phyloP scores from a whole-genome alignment of 1,140 invertebrate species.

The Pogonomyrmex barbatus region DNA sequence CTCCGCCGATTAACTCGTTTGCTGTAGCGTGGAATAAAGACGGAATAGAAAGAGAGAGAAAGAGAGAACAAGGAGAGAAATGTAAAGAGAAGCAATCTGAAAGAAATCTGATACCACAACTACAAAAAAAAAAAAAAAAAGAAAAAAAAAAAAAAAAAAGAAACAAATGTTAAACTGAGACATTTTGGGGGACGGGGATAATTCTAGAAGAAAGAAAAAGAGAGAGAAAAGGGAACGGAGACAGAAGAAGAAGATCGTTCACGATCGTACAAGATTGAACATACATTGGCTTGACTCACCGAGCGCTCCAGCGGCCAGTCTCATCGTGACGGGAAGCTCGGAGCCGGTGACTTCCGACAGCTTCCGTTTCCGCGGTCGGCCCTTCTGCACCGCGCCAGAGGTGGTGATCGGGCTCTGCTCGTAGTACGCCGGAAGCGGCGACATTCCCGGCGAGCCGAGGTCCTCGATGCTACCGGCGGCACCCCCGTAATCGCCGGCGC shows the following conservation, averaged over 20 bases:
- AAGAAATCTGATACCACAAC: background rate
- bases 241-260: constrained; percentile 45
- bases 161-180: background rate
- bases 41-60: background rate
- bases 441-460: constrained; percentile 86
- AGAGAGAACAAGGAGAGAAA: background rate
- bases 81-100: background rate
- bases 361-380: constrained; percentile 94
- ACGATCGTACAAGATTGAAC: constrained; percentile 18
- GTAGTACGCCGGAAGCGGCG: constrained; percentile 87
- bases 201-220: background rate
- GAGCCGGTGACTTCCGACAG: constrained; percentile 86
- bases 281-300: constrained; percentile 86
- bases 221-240: too few relatives aligned
- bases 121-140: background rate
- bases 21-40: constrained; percentile 41
- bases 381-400: constrained; percentile 90
- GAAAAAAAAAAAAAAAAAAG: background rate
- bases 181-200: background rate
- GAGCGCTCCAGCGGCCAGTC: constrained; percentile 89
- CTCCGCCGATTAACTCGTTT: constrained; percentile 77
- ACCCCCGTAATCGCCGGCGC: constrained; percentile 87
- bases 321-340: constrained; percentile 89
- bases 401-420: constrained; percentile 84
- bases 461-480: constrained; percentile 87